These are phyloP conservation scores for Palythoa caribaeorum DNA, from an alignment of 92 coral and sea anemone genomes.

Conservation along the genomic window DNA sequence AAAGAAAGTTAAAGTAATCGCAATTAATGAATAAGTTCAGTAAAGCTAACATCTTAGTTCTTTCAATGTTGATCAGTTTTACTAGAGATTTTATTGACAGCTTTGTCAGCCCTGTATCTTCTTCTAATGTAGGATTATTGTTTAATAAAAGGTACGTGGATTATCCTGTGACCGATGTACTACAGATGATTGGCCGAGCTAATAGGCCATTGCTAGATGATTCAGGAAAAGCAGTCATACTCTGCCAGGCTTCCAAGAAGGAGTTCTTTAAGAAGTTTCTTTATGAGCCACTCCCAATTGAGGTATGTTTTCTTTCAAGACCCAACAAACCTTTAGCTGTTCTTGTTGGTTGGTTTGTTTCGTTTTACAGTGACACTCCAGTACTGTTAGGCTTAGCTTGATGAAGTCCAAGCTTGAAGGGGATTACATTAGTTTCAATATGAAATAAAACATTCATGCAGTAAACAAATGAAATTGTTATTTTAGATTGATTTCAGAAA, in stretches of 20 bases:
- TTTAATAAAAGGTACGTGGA: constrained; percentile 82
- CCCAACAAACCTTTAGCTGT: background rate
- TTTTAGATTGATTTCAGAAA: background rate
- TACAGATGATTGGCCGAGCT: constrained; percentile 94
- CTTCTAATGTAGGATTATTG: background rate
- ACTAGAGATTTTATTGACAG: background rate
- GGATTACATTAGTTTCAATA: too few relatives aligned
- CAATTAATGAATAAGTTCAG: too few relatives aligned
- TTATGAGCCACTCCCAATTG: constrained; percentile 96
- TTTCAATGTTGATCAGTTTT: too few relatives aligned
- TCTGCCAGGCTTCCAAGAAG: constrained; percentile 97
- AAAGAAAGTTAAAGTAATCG: too few relatives aligned
- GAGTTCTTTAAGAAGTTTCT: constrained; percentile 98
- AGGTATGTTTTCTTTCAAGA: constrained; percentile 59
- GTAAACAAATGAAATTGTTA: background rate
- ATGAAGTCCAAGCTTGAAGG: too few relatives aligned
- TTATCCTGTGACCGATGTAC: constrained; percentile 94
- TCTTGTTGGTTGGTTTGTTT: background rate
- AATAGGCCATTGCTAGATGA: constrained; percentile 95
- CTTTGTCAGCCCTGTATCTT: background rate
- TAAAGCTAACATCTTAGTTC: too few relatives aligned
- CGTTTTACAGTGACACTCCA: background rate
- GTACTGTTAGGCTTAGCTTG: too few relatives aligned
- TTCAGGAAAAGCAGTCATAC: constrained; percentile 96
- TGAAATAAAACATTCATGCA: too few relatives aligned